Percentiles rank a stretch among this genome's conserved stretches.
These are phyloP conservation scores for Solen grandis DNA, from an alignment of 1,140 invertebrate genomes.

Conservation along the genomic window DNA sequence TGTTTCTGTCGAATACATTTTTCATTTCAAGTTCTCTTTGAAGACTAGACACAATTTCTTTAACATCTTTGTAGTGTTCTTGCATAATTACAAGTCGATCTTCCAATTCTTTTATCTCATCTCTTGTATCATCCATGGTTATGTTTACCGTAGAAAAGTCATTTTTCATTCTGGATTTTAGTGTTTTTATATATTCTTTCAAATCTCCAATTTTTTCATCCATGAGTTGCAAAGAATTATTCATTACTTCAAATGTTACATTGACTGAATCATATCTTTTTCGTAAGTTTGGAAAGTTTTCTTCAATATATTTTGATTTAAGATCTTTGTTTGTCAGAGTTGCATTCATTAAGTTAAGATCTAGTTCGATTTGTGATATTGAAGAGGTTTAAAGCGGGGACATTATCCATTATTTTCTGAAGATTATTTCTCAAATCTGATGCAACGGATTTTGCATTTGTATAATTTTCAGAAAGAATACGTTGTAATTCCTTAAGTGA, in stretches of 20 bases:
- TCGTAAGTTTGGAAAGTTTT: slow-evolving; percentile 1
- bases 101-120: slow-evolving; percentile 38
- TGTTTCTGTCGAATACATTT: slow-evolving; percentile 39
- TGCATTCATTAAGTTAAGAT: slow-evolving; percentile 12
- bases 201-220: slow-evolving; percentile 16
- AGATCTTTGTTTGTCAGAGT: slow-evolving; percentile 20
- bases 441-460: too few relatives aligned
- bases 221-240: slow-evolving; percentile 26
- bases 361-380: too few relatives aligned
- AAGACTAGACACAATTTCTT: slow-evolving; percentile 25
- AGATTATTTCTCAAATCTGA: too few relatives aligned
- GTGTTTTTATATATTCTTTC: slow-evolving; percentile 10
- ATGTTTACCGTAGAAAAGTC: slow-evolving; percentile 35
- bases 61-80: slow-evolving; percentile 36
- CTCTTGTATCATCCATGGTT: slow-evolving; percentile 20
- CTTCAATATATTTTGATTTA: slow-evolving; percentile 16
- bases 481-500: too few relatives aligned
- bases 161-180: slow-evolving; percentile 26
- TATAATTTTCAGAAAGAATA: too few relatives aligned
- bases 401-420: too few relatives aligned
- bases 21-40: slow-evolving; percentile 5
- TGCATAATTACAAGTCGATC: slow-evolving; percentile 38
- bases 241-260: slow-evolving; percentile 38
- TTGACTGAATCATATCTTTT: slow-evolving; percentile 17
- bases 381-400: too few relatives aligned